Evolutionary conservation across 2,888 invertebrate genomes (phyloP).

Genomic region (Microplitis manilae): DNA sequence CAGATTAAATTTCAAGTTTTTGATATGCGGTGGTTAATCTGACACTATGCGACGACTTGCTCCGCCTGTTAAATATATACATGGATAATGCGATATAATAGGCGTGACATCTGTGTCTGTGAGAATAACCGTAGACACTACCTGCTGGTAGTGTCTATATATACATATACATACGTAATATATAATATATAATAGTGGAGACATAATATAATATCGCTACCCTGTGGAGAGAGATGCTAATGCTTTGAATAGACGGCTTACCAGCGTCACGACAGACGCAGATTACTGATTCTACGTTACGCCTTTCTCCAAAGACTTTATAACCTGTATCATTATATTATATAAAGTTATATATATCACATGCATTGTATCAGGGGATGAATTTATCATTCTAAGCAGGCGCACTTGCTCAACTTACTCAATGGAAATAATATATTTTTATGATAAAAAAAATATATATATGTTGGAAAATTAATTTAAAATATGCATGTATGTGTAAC

Average conservation of each 20-base stretch:
- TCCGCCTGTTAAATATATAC: constrained; percentile 7
- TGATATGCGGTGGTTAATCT: neutral
- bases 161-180: constrained; percentile 6
- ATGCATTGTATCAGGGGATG: neutral
- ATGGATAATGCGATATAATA: neutral
- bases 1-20: constrained; percentile 1
- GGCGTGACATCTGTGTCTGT: constrained; percentile 9
- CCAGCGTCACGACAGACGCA: constrained; percentile 24
- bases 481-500: too few species aligned
- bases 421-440: neutral
- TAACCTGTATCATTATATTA: neutral
- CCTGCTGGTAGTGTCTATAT: neutral
- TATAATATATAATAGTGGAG: constrained; percentile 5
- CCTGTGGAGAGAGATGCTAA: constrained; percentile 32
- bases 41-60: neutral
- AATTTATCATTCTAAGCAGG: constrained; percentile 25
- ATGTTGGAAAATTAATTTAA: too few species aligned
- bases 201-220: constrained; percentile 25
- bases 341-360: neutral
- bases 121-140: neutral
- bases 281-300: constrained; percentile 30
- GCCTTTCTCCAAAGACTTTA: constrained; percentile 21
- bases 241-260: constrained; percentile 14
- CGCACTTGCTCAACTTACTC: neutral
- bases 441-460: too few species aligned